phyloP scores from a whole-genome alignment of 1,140 invertebrate species.

The Chironomus tepperi region DNA sequence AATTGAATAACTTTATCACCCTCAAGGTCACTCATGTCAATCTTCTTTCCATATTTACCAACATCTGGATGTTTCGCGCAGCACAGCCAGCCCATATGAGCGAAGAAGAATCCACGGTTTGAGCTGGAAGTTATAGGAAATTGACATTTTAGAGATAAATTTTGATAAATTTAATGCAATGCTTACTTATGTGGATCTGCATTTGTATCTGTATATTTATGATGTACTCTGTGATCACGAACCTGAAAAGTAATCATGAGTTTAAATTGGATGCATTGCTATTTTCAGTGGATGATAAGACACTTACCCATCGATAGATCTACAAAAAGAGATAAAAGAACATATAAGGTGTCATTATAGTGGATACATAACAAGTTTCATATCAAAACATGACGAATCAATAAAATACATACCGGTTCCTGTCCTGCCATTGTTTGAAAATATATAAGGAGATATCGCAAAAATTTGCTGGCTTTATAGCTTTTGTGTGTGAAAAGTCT shows the following conservation, averaged over 20 bases:
- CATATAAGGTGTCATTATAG: too few species aligned
- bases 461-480: conserved; percentile 52
- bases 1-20: conserved; percentile 60
- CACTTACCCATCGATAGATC: conserved; percentile 40
- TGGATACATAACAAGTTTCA: too few species aligned
- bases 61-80: conserved; percentile 54
- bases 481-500: conserved; percentile 56
- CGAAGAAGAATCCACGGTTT: conserved; percentile 56
- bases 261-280: too few species aligned
- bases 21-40: conserved; percentile 62
- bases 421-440: conserved; percentile 30
- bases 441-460: conserved; percentile 31
- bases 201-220: conserved; percentile 57
- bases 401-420: conserved; percentile 43
- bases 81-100: conserved; percentile 59
- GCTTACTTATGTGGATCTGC: conserved; percentile 53
- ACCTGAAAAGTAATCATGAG: too few species aligned
- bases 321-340: too few species aligned
- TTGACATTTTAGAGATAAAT: too few species aligned
- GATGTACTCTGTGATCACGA: conserved; percentile 56
- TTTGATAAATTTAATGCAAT: neutral
- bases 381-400: too few species aligned
- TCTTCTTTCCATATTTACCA: conserved; percentile 41
- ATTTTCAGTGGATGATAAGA: too few species aligned
- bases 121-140: conserved; percentile 44